These are phyloP conservation scores for Alca torda DNA, from an alignment of 2,797 vertebrate genomes.

Conservation along the genomic window DNA sequence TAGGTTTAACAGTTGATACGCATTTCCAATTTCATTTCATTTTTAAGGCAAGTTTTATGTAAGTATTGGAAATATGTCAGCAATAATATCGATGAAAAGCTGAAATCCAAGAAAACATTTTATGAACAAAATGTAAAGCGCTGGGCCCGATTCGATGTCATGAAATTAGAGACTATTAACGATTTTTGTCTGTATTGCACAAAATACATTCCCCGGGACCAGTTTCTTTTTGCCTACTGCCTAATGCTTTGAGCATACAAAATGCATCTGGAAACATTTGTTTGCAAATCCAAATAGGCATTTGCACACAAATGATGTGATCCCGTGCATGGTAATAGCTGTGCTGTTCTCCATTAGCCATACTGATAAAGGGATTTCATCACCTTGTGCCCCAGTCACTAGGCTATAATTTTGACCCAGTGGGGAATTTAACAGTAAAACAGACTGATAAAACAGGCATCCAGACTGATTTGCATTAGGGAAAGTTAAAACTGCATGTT, in stretches of 20 bases:
- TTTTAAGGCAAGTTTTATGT: background rate
- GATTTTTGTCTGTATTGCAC: background rate
- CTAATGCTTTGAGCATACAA: background rate
- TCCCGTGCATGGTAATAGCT: background rate
- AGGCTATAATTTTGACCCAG: background rate
- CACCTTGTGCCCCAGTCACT: background rate
- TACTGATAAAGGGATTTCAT: background rate
- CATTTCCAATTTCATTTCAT: background rate
- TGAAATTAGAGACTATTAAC: background rate
- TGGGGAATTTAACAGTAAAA: background rate
- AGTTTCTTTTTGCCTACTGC: background rate
- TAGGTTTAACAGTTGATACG: background rate
- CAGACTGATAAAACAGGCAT: background rate
- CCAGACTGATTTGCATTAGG: background rate
- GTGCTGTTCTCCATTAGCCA: background rate
- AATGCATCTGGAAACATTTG: background rate
- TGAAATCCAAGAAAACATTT: background rate
- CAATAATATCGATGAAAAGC: background rate
- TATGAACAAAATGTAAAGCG: background rate
- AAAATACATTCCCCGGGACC: background rate
- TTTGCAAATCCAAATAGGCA: background rate
- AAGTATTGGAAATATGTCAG: background rate
- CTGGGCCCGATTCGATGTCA: background rate
- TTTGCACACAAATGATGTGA: background rate
- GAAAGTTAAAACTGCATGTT: background rate